Evolutionary conservation across 1,140 invertebrate genomes (phyloP), one percentile per base, ranked within the genome.

Genomic region (Ericerus pela): DNA sequence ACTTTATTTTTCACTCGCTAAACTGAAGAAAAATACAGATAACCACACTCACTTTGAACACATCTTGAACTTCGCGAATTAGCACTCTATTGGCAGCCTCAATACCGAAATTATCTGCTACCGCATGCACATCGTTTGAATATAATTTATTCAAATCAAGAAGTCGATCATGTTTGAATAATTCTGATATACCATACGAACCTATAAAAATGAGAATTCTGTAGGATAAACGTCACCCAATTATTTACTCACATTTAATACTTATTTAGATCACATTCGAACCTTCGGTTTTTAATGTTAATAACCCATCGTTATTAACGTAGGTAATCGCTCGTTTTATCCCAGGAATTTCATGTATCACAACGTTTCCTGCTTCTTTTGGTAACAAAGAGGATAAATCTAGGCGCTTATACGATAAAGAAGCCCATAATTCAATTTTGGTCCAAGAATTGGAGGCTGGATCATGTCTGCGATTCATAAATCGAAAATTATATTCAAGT

Each of bases 31-130:
- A 14, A 37, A 29, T 8, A 16, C n/a, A 24, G 1, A 54, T 10
- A 53, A 6, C 29, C 4, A n/a, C 31, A 20, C 59, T 56, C 64
- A 65, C 68, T 62, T 80, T 83, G 52, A 67, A 67, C 14, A 67
- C 63, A 59, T 65, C 59, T 36, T 65, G 61, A 0, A 67, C 54
- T 59, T 66, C 79, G 58, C 73, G 72, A 20, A 92, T 80, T 54
- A 99, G 88, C 8, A 92, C 85, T 69, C 81, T 81, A 41, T 79
- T 78, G 0, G 93, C 95, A 10, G 96, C 95, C 75, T 99, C 96
- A 60, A 99, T 95, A 11, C 96, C 96, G 68, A 96, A 99, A 0
- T 79, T 85, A 54, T 80, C 72, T 0, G 89, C 85, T 61, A 99
- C 85, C 6, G 80, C 80, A 64, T 96, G 88, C 56, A 99, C 88